Evolutionary conservation across 1,140 invertebrate species (phyloP).

Genomic region (Musca domestica): DNA sequence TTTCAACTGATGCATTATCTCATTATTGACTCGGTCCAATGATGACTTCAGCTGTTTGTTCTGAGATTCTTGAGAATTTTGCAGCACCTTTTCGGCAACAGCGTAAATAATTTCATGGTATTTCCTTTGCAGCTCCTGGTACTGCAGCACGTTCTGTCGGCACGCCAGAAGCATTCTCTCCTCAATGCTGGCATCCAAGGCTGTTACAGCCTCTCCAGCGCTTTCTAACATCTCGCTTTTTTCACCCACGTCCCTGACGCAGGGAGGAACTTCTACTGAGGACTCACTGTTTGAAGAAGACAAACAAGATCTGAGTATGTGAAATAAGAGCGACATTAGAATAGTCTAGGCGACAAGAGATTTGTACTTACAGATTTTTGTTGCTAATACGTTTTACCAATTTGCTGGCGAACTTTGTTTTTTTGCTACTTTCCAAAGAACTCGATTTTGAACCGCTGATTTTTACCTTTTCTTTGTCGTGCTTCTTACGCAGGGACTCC

Average conservation of each 20-base stretch:
- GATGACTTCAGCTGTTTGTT: constrained; percentile 69
- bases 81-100: constrained; percentile 76
- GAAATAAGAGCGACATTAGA: background rate
- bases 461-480: constrained; percentile 75
- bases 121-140: constrained; percentile 77
- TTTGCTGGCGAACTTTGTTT: constrained; percentile 71
- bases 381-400: constrained; percentile 76
- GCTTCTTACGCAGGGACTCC: constrained; percentile 78
- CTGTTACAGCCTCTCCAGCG: constrained; percentile 34
- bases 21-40: constrained; percentile 74
- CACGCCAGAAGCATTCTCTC: constrained; percentile 66
- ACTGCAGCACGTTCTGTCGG: constrained; percentile 70
- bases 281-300: constrained; percentile 48
- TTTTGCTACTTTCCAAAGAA: constrained; percentile 60
- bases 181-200: constrained; percentile 32
- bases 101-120: constrained; percentile 78
- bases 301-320: constrained; percentile 47
- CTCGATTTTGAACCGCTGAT: constrained; percentile 60
- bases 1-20: constrained; percentile 81
- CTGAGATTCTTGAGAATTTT: constrained; percentile 74
- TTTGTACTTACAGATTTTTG: constrained; percentile 73
- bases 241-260: constrained; percentile 43
- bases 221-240: constrained; percentile 48
- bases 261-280: constrained; percentile 46
- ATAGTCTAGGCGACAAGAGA: constrained; percentile 1